Evolutionary conservation across 2,797 vertebrate genomes (phyloP).

Genomic region (Erithacus rubecula): DNA sequence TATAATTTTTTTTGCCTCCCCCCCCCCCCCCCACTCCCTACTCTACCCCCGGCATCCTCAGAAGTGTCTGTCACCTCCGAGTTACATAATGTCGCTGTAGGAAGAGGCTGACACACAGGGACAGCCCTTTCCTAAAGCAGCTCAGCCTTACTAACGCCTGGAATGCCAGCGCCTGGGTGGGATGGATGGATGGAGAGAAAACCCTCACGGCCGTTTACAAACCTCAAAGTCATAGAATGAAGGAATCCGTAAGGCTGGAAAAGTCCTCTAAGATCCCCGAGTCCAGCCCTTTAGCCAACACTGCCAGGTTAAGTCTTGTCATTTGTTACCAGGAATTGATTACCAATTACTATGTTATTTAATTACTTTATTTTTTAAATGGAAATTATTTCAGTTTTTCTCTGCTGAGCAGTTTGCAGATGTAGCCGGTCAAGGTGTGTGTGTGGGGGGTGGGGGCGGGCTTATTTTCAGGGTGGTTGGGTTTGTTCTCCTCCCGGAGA

Average conservation of each 20-base stretch:
- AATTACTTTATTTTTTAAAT: neutral
- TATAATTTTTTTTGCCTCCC: neutral
- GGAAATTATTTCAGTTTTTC: neutral
- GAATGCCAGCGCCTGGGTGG: neutral
- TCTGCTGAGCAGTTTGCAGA: neutral
- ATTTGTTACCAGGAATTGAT: neutral
- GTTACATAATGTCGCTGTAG: constrained; percentile 39
- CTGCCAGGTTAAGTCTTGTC: neutral
- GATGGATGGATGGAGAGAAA: constrained; percentile 14
- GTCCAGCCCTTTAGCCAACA: neutral
- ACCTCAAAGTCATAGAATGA: neutral
- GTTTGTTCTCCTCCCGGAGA: neutral
- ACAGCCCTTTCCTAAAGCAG: constrained; percentile 9
- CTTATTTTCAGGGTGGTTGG: neutral
- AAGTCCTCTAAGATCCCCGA: neutral
- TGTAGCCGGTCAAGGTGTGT: neutral
- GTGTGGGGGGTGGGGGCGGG: neutral
- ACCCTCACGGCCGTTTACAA: neutral
- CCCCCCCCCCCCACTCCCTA: neutral
- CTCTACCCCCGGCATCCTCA: neutral
- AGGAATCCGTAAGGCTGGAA: neutral
- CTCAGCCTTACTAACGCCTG: neutral
- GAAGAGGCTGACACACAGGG: constrained; percentile 18
- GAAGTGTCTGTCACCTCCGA: constrained; percentile 28
- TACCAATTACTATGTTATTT: neutral